Base-by-base conservation (phyloP, 2,113 vertebrate genomes). In the Pao palembangensis region DNA sequence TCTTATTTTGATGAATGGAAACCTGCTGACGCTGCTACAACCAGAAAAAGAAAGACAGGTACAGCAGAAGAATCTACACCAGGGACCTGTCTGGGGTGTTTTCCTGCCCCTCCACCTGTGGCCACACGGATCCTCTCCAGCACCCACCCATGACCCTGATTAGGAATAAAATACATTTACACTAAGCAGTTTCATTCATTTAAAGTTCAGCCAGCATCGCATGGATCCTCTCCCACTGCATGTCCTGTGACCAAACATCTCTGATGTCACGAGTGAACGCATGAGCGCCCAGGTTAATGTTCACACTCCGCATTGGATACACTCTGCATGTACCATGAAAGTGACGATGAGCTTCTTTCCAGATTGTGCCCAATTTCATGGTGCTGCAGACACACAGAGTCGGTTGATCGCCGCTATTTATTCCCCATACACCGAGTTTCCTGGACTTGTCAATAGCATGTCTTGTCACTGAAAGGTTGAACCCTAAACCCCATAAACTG, bases 331-430 rank as follows among this genome's bases (percentile, higher is more conserved):
- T 83, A 85, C 66, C 85, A 85, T 83, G 86, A 88, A 88, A 84
- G 84, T 79, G 79, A 84, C 74, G 75, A 71, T 80, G 79, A 81
- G 80, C 83, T 89, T 82, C 81, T 84, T 85, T 88, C 78, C 83
- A 81, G 72, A 85, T 87, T 83, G 76, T 73, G 87, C 75, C 83
- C 81, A 87, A 88, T 91, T 88, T 88, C 86, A 90, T 82, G 84
- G 67, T 81, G 75, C 75, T 67, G 51, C 82, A 80, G 77, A 83
- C 83, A 76, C 76, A 77, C 57, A 67, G 76, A 74, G 69, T 84
- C 83, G 81, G 74, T 75, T 75, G 72, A 87, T 87, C 85, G 81
- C 80, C 68, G 55, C 67, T 71, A 81, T 86, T 82, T 79, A 61
- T 57, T 42, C 43, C 34, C 34, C 11, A 38, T 80, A 73, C 69